These are phyloP conservation scores for Chouioia cunea DNA, from an alignment of 2,888 invertebrate genomes.

Conservation along the genomic window DNA sequence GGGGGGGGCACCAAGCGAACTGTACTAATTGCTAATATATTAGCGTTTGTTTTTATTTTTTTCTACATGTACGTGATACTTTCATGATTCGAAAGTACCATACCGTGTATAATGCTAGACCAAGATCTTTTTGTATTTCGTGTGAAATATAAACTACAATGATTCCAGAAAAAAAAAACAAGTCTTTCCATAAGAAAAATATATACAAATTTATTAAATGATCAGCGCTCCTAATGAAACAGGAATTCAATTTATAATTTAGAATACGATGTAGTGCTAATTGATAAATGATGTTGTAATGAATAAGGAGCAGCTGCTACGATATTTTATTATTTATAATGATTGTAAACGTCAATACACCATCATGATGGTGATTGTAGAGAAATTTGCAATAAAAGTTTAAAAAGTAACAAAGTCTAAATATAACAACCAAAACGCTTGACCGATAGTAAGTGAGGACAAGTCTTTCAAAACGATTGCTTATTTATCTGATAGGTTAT, in stretches of 20 bases:
- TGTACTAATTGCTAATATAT: constrained; percentile 27
- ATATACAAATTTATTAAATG: constrained; percentile 37
- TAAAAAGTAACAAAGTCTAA: constrained; percentile 37
- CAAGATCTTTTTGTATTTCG: constrained; percentile 42
- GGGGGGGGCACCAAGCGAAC: constrained; percentile 29
- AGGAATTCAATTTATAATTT: constrained; percentile 33
- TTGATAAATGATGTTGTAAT: constrained; percentile 34
- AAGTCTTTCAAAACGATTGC: constrained; percentile 45
- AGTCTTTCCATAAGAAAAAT: constrained; percentile 46
- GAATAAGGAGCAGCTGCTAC: constrained; percentile 47
- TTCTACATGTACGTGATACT: constrained; percentile 36
- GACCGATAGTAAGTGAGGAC: background rate
- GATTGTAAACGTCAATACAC: constrained; percentile 58
- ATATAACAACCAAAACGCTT: background rate
- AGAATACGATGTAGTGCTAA: constrained; percentile 33
- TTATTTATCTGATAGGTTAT: constrained; percentile 4
- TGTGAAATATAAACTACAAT: constrained; percentile 37
- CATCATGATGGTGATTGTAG: constrained; percentile 62
- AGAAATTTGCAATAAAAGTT: constrained; percentile 64
- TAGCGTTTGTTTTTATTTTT: constrained; percentile 44
- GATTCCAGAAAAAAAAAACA: constrained; percentile 43
- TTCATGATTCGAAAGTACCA: constrained; percentile 24
- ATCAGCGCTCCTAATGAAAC: constrained; percentile 40
- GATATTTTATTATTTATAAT: constrained; percentile 64
- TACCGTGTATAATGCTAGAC: constrained; percentile 34